phyloP scores from a whole-genome alignment of 2,888 invertebrate species.

The Xylota sylvarum region DNA sequence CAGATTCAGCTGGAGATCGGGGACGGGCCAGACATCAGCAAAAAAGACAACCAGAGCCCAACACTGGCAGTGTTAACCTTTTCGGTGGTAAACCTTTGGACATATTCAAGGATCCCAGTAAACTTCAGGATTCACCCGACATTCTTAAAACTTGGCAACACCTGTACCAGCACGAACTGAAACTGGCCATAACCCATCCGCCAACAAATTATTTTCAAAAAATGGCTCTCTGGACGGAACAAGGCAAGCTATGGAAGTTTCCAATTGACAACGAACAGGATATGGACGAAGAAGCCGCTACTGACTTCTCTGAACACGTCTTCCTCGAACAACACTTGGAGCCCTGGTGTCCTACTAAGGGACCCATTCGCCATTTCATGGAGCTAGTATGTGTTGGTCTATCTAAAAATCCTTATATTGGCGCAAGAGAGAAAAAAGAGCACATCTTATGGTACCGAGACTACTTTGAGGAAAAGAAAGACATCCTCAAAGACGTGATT shows the following conservation, averaged over 20 bases:
- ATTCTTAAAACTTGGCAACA: constrained; percentile 89
- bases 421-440: constrained; percentile 93
- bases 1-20: not conserved
- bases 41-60: constrained; percentile 78
- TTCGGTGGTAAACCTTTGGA: constrained; percentile 88
- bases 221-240: constrained; percentile 96
- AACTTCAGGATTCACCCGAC: constrained; percentile 80
- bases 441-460: constrained; percentile 96
- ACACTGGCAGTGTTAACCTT: constrained; percentile 86
- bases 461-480: constrained; percentile 93
- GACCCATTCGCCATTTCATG: constrained; percentile 98
- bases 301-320: constrained; percentile 96
- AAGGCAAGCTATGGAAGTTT: constrained; percentile 98
- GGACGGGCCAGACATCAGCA: constrained; percentile 21
- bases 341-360: constrained; percentile 94
- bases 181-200: constrained; percentile 88
- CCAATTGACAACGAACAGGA: constrained; percentile 99
- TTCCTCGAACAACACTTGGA: constrained; percentile 95
- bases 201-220: constrained; percentile 96
- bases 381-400: constrained; percentile 97
- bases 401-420: constrained; percentile 96
- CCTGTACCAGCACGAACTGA: constrained; percentile 88
- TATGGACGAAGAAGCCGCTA: constrained; percentile 88
- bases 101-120: constrained; percentile 86
- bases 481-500: constrained; percentile 86